A percentile compares a stretch with the other conserved stretches of the same genome.
Evolutionary conservation across 2,888 invertebrate species (phyloP).

Genomic region (Nysson spinosus): DNA sequence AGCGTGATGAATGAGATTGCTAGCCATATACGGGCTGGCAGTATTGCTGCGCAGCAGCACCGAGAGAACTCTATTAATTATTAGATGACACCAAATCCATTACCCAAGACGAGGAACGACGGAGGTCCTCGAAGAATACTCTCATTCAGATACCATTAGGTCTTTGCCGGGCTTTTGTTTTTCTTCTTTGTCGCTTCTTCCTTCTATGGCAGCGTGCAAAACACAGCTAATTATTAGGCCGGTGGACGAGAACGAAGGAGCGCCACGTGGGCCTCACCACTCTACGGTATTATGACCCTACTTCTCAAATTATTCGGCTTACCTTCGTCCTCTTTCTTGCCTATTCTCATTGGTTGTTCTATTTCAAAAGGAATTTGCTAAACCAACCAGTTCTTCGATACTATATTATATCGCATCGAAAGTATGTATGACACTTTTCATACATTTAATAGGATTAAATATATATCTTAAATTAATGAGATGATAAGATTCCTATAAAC

Average conservation of each 20-base stretch:
- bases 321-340: neutral
- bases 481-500: no score
- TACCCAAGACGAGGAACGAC: conserved; percentile 68
- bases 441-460: no score
- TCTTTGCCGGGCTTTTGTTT: conserved; percentile 36
- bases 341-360: neutral
- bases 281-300: conserved; percentile 11
- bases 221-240: conserved; percentile 72
- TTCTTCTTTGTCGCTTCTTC: conserved; percentile 19
- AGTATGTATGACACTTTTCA: no score
- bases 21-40: conserved; percentile 44
- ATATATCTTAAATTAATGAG: no score
- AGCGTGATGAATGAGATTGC: conserved; percentile 76
- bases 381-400: neutral
- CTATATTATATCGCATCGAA: no score
- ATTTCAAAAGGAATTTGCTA: neutral
- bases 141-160: conserved; percentile 62
- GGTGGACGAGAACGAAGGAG: conserved; percentile 52
- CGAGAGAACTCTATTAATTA: conserved; percentile 76
- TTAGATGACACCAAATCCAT: conserved; percentile 77
- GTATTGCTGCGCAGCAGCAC: conserved; percentile 37
- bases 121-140: conserved; percentile 65
- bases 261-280: conserved; percentile 48
- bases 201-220: conserved; percentile 57
- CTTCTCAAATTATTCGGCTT: conserved; percentile 2